Conservation (phyloP, 1,140 invertebrate species). For the Brachionus calyciflorus region DNA sequence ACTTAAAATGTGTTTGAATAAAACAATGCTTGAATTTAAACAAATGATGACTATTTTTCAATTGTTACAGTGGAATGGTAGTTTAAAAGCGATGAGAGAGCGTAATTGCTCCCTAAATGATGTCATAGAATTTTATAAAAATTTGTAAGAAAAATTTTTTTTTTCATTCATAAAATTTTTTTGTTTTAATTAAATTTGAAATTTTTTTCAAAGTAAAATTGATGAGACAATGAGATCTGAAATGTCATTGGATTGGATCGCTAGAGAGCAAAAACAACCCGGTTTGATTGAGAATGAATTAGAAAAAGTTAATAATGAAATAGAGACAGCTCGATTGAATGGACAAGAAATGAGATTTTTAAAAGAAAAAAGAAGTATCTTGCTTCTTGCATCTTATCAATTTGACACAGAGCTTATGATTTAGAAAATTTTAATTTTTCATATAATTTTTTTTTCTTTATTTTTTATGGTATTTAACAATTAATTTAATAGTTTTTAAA, state of each 20-base stretch:
- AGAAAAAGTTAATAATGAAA: constrained; percentile 76
- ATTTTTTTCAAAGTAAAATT: constrained; percentile 67
- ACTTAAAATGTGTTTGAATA: constrained; percentile 84
- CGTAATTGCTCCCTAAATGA: constrained; percentile 88
- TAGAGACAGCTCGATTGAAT: constrained; percentile 81
- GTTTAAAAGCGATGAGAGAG: constrained; percentile 79
- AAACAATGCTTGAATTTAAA: constrained; percentile 92
- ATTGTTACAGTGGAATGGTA: constrained; percentile 90
- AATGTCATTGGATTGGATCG: constrained; percentile 94
- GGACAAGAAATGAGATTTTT: constrained; percentile 85
- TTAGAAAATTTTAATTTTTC: background rate
- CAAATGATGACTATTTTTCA: constrained; percentile 95
- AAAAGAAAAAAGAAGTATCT: constrained; percentile 90
- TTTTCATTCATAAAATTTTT: background rate
- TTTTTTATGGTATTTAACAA: too few relatives aligned
- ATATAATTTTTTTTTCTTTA: background rate
- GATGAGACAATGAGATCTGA: constrained; percentile 92
- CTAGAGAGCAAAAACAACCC: constrained; percentile 74
- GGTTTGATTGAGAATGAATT: constrained; percentile 78
- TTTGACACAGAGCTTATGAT: constrained; percentile 49
- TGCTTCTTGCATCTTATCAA: constrained; percentile 71
- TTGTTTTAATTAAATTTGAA: background rate
- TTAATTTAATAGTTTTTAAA: too few relatives aligned
- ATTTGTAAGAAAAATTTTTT: constrained; percentile 40
- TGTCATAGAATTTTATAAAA: constrained; percentile 81